A percentile compares a stretch with the other conserved stretches of the same genome.
Evolutionary conservation across 2,113 vertebrate genomes (phyloP).

Genomic region (Pseudopodoces humilis): DNA sequence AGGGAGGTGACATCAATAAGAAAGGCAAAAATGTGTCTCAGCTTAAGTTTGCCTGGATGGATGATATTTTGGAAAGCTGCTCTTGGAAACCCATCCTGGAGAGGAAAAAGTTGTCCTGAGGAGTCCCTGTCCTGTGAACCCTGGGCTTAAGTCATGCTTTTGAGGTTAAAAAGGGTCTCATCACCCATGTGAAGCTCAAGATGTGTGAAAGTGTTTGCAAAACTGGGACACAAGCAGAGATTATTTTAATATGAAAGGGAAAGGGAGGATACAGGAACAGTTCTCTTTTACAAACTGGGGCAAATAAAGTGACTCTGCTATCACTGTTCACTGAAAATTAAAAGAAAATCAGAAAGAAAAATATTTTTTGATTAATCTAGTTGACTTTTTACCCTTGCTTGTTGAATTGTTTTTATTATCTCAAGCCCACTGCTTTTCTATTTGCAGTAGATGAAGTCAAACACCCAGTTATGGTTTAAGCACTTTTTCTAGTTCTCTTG

Average conservation of each 20-base stretch:
- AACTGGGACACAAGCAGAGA: neutral
- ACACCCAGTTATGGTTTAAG: neutral
- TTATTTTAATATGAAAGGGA: neutral
- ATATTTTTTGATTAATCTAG: neutral
- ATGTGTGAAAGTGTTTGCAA: neutral
- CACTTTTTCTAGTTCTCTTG: neutral
- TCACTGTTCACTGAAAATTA: neutral
- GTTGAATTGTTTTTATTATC: neutral
- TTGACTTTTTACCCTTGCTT: fast-evolving
- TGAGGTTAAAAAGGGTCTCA: neutral
- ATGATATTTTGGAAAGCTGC: neutral
- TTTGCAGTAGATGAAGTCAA: neutral
- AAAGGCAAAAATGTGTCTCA: neutral
- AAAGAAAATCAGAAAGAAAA: neutral
- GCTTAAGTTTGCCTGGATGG: neutral
- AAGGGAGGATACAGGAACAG: neutral
- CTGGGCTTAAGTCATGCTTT: neutral
- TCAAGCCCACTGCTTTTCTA: neutral
- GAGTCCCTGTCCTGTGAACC: neutral
- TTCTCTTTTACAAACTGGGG: neutral
- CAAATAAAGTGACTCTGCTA: neutral
- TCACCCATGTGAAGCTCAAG: neutral
- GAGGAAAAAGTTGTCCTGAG: neutral
- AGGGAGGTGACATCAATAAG: neutral
- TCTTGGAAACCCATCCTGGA: neutral